These are phyloP conservation scores for Ctenoplectra terminalis DNA, from an alignment of 1,140 invertebrate genomes.

Conservation along the genomic window DNA sequence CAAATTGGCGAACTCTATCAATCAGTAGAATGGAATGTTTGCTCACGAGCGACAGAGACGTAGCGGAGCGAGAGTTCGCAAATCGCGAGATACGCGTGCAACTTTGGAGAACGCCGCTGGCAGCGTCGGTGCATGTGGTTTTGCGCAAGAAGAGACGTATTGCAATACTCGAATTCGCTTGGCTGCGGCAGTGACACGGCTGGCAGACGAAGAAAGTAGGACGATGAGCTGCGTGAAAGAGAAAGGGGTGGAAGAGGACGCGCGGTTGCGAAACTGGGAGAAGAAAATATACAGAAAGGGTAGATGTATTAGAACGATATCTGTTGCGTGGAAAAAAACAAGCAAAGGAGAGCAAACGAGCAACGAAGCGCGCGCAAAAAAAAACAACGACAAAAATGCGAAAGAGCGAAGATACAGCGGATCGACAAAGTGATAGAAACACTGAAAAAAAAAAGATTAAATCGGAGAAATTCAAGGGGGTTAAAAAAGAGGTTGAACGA, in stretches of 20 bases:
- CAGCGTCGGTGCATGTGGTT: neutral
- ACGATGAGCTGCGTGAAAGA: slow-evolving; percentile 45
- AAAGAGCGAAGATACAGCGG: neutral
- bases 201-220: slow-evolving; percentile 57
- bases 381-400: neutral
- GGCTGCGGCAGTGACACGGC: slow-evolving; percentile 39
- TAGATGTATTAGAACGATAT: slow-evolving; percentile 15
- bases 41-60: neutral
- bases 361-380: neutral
- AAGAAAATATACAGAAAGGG: neutral
- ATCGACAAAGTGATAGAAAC: slow-evolving; percentile 15
- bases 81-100: slow-evolving; percentile 4
- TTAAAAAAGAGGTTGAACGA: neutral
- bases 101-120: slow-evolving; percentile 1
- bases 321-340: neutral
- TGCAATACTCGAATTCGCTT: slow-evolving; percentile 48
- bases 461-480: neutral
- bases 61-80: neutral
- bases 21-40: neutral
- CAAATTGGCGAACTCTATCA: neutral
- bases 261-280: neutral
- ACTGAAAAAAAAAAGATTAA: slow-evolving; percentile 5
- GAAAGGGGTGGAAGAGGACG: slow-evolving; percentile 38
- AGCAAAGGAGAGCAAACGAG: too few species aligned
- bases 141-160: slow-evolving; percentile 46